Evolutionary conservation across 2,888 invertebrate species (phyloP).

Genomic region (Andricus quercusramuli): DNA sequence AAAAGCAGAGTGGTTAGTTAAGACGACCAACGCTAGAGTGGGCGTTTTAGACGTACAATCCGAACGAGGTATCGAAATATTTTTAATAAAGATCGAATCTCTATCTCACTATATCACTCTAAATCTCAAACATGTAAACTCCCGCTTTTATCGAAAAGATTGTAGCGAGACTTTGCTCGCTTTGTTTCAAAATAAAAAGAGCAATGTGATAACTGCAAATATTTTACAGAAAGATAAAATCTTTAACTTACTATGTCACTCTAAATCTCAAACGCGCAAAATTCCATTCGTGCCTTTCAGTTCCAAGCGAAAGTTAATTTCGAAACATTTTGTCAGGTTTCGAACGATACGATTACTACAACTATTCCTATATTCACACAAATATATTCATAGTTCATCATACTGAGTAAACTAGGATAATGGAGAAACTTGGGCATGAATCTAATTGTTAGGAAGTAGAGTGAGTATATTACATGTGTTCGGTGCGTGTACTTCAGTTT

Average conservation of each 20-base stretch:
- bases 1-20: no score
- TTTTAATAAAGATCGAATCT: slow-evolving; percentile 50
- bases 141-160: slow-evolving; percentile 10
- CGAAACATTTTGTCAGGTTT: slow-evolving; percentile 50
- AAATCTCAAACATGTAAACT: slow-evolving; percentile 45
- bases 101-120: slow-evolving; percentile 51
- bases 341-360: slow-evolving; percentile 65
- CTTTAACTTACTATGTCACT: slow-evolving; percentile 50
- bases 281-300: slow-evolving; percentile 48
- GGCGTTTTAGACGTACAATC: no score
- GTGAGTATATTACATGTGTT: slow-evolving; percentile 68
- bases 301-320: slow-evolving; percentile 50
- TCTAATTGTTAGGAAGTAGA: slow-evolving; percentile 40
- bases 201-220: slow-evolving; percentile 49
- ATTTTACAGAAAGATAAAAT: slow-evolving; percentile 53
- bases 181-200: not conserved
- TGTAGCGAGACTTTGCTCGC: not conserved
- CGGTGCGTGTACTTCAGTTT: slow-evolving; percentile 49
- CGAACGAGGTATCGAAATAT: slow-evolving; percentile 45
- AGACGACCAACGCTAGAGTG: no score
- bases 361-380: slow-evolving; percentile 70
- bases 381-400: slow-evolving; percentile 60
- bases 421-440: slow-evolving; percentile 58
- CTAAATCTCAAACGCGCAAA: slow-evolving; percentile 45
- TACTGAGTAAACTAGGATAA: slow-evolving; percentile 52